Evolutionary conservation across 2,888 invertebrate genomes (phyloP), one percentile per base, ranked within the genome.

Genomic region (Tenodera sinensis): DNA sequence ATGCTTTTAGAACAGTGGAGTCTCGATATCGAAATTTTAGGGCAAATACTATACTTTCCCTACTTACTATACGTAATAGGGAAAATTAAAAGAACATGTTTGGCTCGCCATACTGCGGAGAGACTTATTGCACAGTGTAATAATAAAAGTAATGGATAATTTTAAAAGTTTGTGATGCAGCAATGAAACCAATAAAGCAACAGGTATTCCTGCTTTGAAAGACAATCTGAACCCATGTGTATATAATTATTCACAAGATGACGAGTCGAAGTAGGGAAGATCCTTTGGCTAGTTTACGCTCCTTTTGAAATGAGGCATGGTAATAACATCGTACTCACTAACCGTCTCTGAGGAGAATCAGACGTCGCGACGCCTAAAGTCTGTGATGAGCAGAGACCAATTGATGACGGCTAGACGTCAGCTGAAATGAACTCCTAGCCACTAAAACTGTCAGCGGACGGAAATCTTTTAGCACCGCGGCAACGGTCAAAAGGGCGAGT

Each of bases 361-460:
- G 54, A 25, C 54, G 54, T 71, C 54, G 54, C 54, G 20, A 15
- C 25, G 54, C 54, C 54, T 15, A 71, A 20, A 71, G 54, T 20
- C 54, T 71, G 20, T 71, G 54, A 71, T 3, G 25, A 15, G 54
- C 25, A 27, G 28, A 27, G 0, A 2, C 47, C 86, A 86, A 86
- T 81, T 86, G 86, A 86, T 86, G 28, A 86, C 54, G 27, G 71
- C 42, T 20, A 71, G 88, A 47, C 89, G 34, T 89, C 83, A 83
- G 54, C 42, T 81, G 87, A 88, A 89, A 89, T 89, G 89, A 89
- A 89, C 71, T 88, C 83, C 83, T 84, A 88, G 85, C 89, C 88
- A 88, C 88, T 88, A 88, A 89, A 89, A 89, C 85, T 89, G 89
- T 89, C 89, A 89, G 28, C 89, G 81, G 42, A 81, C 54, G 28